Evolutionary conservation across 2,113 vertebrate species (phyloP).

Genomic region (Axis porcinus): DNA sequence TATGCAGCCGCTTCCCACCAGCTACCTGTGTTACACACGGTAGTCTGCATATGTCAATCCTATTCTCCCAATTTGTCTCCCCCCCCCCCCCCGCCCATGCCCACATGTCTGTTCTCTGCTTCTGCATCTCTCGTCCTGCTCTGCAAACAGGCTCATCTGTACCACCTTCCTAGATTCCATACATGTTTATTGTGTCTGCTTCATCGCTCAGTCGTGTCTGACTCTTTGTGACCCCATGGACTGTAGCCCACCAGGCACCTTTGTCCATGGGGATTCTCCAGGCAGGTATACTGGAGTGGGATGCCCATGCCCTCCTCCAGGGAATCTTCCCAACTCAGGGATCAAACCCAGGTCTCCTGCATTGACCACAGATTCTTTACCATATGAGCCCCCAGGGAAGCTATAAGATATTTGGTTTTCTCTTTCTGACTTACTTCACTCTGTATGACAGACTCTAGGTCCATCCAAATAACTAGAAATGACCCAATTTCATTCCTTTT

Average conservation of each 20-base stretch:
- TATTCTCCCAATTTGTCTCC: neutral
- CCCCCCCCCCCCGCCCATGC: neutral
- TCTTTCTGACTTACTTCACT: neutral
- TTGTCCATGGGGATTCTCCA: neutral
- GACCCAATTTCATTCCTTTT: neutral
- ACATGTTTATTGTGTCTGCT: neutral
- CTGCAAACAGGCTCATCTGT: neutral
- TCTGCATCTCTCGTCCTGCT: neutral
- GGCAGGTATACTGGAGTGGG: neutral
- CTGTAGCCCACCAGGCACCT: neutral
- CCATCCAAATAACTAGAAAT: neutral
- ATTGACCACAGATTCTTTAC: neutral
- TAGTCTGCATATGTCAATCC: neutral
- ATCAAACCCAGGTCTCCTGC: neutral
- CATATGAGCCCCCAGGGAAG: neutral
- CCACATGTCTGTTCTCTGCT: neutral
- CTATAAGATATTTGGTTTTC: neutral
- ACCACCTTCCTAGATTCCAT: neutral
- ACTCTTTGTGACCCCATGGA: neutral
- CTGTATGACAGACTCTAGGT: neutral
- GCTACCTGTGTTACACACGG: neutral
- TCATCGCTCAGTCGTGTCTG: neutral
- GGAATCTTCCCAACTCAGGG: neutral
- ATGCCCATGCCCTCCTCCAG: neutral
- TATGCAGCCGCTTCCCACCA: neutral